These are phyloP conservation scores for Heliconius hortense DNA, from an alignment of 2,888 invertebrate genomes.

Conservation along the genomic window DNA sequence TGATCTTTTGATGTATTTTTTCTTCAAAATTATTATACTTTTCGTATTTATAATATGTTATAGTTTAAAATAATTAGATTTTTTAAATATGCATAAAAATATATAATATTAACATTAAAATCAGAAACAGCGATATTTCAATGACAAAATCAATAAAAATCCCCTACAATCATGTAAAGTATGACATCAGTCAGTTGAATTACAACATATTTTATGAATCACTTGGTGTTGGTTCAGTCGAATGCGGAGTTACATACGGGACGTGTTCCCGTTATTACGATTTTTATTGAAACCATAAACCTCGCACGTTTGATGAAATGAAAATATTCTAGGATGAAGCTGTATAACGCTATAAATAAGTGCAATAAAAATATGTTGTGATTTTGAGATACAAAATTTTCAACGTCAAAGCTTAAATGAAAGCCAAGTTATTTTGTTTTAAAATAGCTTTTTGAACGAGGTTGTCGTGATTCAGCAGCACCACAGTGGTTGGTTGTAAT, in stretches of 20 bases:
- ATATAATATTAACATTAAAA: neutral
- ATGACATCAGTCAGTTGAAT: slow-evolving; percentile 11
- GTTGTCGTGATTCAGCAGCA: neutral
- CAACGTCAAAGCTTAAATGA: slow-evolving; percentile 1
- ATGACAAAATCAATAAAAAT: neutral
- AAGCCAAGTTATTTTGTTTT: neutral
- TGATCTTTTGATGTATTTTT: neutral
- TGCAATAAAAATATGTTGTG: slow-evolving; percentile 20
- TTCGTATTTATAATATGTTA: neutral
- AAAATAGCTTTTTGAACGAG: neutral
- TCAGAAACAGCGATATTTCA: neutral
- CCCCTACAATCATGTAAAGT: neutral
- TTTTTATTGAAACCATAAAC: slow-evolving; percentile 34
- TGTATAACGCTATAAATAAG: slow-evolving; percentile 22
- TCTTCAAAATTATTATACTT: neutral
- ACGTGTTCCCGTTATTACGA: slow-evolving; percentile 29
- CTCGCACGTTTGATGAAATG: slow-evolving; percentile 25
- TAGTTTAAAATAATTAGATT: neutral
- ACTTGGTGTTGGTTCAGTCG: slow-evolving; percentile 18
- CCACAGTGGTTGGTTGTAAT: too few species aligned
- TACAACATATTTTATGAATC: slow-evolving; percentile 19
- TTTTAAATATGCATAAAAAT: too few species aligned
- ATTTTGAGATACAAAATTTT: slow-evolving; percentile 14
- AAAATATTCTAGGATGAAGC: slow-evolving; percentile 25
- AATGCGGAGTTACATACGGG: slow-evolving; percentile 21